Percentiles rank a stretch among this genome's conserved stretches.
Evolutionary conservation across 2,113 vertebrate genomes (phyloP).

Genomic region (Empidonax alnorum): DNA sequence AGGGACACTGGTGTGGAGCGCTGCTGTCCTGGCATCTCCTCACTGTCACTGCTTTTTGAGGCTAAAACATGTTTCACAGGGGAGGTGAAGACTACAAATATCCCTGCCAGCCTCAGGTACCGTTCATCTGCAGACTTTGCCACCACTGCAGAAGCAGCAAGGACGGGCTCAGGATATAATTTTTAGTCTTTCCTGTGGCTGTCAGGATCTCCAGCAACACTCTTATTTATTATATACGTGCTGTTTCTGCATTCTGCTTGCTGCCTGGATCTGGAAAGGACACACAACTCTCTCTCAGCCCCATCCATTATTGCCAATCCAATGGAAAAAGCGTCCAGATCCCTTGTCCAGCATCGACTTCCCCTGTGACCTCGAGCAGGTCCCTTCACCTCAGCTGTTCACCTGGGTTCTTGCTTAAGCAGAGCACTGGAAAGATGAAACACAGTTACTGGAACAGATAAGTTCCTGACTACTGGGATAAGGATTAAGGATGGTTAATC

Average conservation of each 20-base stretch:
- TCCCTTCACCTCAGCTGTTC: background rate
- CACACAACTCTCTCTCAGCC: background rate
- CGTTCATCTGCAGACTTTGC: background rate
- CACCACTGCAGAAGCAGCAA: background rate
- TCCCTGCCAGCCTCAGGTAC: background rate
- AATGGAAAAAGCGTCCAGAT: background rate
- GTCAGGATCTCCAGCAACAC: background rate
- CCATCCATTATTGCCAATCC: background rate
- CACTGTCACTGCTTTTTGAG: background rate
- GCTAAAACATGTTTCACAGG: background rate
- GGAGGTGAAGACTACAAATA: background rate
- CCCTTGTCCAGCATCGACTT: background rate
- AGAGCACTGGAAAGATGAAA: background rate
- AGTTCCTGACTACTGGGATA: background rate
- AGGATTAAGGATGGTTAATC: background rate
- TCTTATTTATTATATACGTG: background rate
- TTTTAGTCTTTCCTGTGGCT: background rate
- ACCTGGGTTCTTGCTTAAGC: background rate
- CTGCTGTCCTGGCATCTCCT: background rate
- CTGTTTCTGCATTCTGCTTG: background rate
- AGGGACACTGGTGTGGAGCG: background rate
- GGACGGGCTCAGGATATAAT: background rate
- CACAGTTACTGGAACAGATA: background rate
- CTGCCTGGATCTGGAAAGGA: background rate
- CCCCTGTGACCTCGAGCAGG: accelerated